phyloP scores from a whole-genome alignment of 2,888 invertebrate genomes.

The Meliscaeva auricollis region DNA sequence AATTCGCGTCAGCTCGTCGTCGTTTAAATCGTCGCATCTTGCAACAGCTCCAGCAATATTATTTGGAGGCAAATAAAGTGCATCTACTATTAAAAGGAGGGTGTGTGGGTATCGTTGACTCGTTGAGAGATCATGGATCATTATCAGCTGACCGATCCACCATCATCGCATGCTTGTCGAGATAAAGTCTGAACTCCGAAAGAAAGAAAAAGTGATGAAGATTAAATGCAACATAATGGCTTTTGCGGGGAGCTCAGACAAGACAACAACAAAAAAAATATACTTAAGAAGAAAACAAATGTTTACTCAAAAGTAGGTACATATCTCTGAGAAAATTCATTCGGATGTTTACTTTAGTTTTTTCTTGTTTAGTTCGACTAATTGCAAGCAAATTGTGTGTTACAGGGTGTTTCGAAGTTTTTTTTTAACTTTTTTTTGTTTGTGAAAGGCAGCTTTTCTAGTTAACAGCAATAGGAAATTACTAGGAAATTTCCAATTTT shows the following conservation, averaged over 20 bases:
- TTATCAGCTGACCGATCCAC: constrained; percentile 68
- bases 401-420: constrained; percentile 9
- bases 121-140: constrained; percentile 61
- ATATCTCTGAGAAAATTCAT: constrained; percentile 41
- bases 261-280: constrained; percentile 9
- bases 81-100: not conserved
- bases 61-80: not conserved
- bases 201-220: constrained; percentile 74
- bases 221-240: constrained; percentile 73
- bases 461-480: too few relatives aligned
- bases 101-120: constrained; percentile 4
- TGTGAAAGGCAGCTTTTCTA: not conserved
- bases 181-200: constrained; percentile 60
- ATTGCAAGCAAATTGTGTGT: constrained; percentile 43
- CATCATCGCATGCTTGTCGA: constrained; percentile 52
- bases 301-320: constrained; percentile 43
- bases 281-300: constrained; percentile 19
- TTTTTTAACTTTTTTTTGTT: not conserved
- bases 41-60: not conserved
- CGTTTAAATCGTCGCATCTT: not conserved
- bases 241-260: constrained; percentile 53
- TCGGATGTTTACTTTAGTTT: constrained; percentile 57
- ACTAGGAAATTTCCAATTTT: too few relatives aligned
- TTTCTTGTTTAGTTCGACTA: constrained; percentile 44
- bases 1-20: not conserved